Conservation (phyloP, 1,140 invertebrate species). For the Bombus huntii region DNA sequence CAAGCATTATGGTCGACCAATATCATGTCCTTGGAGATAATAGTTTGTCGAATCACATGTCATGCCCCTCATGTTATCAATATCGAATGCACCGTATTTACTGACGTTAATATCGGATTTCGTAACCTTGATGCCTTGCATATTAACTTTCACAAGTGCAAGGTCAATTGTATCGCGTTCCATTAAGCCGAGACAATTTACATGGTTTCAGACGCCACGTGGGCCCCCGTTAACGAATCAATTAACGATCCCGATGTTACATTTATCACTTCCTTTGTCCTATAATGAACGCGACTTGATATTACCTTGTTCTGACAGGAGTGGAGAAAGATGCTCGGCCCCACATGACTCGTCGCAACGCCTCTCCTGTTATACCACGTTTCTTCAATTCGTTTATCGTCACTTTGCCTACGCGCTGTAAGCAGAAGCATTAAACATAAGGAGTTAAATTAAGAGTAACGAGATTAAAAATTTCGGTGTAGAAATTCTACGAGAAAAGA, state of each 20-base stretch:
- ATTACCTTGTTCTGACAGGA: constrained; percentile 88
- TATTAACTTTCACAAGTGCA: background rate
- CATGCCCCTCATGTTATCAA: background rate
- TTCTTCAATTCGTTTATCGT: constrained; percentile 92
- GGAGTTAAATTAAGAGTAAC: background rate
- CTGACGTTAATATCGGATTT: background rate
- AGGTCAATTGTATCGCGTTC: background rate
- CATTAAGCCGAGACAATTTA: background rate
- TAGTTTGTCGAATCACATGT: background rate
- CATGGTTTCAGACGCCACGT: background rate
- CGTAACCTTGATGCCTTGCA: background rate
- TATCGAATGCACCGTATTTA: background rate
- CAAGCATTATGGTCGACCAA: background rate
- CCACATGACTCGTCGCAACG: constrained; percentile 94
- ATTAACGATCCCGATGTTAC: background rate
- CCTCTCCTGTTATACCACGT: constrained; percentile 92
- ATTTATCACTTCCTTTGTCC: too few species aligned
- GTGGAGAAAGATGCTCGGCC: constrained; percentile 93
- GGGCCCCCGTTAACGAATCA: background rate
- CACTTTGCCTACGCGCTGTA: constrained; percentile 92
- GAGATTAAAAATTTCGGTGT: background rate
- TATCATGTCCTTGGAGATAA: background rate
- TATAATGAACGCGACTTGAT: background rate
- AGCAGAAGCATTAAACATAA: constrained; percentile 80
- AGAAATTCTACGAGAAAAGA: background rate